Conservation (phyloP, 2,113 vertebrate genomes). For the Phaethornis superciliosus region DNA sequence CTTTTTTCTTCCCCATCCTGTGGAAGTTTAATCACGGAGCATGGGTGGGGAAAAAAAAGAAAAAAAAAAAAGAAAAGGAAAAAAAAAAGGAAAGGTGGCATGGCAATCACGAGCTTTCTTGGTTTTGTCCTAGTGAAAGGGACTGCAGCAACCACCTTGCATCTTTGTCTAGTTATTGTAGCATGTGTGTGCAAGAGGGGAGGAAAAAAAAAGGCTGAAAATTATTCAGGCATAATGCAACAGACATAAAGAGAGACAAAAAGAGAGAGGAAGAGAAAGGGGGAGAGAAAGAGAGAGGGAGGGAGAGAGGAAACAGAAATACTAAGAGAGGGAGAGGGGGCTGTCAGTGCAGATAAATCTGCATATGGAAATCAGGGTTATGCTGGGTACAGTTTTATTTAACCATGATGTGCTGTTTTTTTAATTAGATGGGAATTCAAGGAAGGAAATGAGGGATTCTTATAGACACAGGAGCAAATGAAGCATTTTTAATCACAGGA, state of each 20-base stretch:
- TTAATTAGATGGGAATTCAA: constrained; percentile 81
- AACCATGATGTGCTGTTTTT: constrained; percentile 83
- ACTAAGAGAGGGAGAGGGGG: constrained; percentile 72
- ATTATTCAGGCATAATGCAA: constrained; percentile 89
- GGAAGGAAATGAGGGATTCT: constrained; percentile 65
- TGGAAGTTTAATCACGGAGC: constrained; percentile 76
- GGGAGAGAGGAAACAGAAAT: constrained; percentile 66
- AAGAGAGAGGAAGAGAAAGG: constrained; percentile 59
- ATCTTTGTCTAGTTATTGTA: constrained; percentile 76
- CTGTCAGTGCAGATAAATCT: constrained; percentile 92
- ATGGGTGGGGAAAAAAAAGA: neutral
- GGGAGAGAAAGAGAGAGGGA: constrained; percentile 70
- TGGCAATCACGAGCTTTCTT: constrained; percentile 63
- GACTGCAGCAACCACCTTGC: constrained; percentile 76
- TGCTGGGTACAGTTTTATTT: constrained; percentile 88
- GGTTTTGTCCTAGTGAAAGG: constrained; percentile 56
- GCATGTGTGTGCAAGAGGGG: constrained; percentile 47
- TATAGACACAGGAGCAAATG: constrained; percentile 43
- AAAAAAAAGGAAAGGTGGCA: constrained; percentile 55
- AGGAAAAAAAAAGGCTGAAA: constrained; percentile 82
- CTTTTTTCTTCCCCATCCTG: constrained; percentile 69
- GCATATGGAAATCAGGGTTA: constrained; percentile 98
- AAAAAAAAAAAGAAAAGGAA: neutral
- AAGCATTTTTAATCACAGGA: constrained; percentile 21
- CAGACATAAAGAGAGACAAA: constrained; percentile 74